Conservation (phyloP, 2,888 invertebrate species). For the Eupithecia subumbrata region DNA sequence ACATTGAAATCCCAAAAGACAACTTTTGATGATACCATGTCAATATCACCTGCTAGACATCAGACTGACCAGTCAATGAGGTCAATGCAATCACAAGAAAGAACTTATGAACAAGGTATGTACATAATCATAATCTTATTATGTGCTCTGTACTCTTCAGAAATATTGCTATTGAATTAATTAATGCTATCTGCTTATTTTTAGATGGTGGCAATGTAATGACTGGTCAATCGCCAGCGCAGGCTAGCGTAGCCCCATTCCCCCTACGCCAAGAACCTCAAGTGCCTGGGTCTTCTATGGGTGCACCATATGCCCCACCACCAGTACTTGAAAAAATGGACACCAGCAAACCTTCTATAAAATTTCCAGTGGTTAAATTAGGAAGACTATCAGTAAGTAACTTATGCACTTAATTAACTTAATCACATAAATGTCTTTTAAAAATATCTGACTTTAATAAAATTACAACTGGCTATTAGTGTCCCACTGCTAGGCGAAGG, state of each 20-base stretch:
- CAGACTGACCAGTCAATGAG: slow-evolving; percentile 60
- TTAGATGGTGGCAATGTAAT: slow-evolving; percentile 70
- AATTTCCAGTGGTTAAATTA: slow-evolving; percentile 79
- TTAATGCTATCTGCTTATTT: slow-evolving; percentile 26
- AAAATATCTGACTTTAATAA: background rate
- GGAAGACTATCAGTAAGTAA: slow-evolving; percentile 76
- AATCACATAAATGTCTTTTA: background rate
- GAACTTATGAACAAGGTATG: slow-evolving; percentile 58
- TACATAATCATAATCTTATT: background rate
- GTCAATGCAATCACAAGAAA: slow-evolving; percentile 71
- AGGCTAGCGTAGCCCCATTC: slow-evolving; percentile 85
- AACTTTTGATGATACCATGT: slow-evolving; percentile 74
- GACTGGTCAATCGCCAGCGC: slow-evolving; percentile 85
- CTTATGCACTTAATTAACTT: no score
- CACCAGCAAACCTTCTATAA: slow-evolving; percentile 62
- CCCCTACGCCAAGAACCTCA: slow-evolving; percentile 80
- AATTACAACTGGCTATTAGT: background rate
- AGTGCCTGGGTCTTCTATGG: slow-evolving; percentile 80
- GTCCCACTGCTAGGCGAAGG: background rate
- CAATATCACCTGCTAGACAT: slow-evolving; percentile 76
- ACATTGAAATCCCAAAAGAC: slow-evolving; percentile 71
- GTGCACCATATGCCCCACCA: slow-evolving; percentile 69
- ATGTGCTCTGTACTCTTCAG: background rate
- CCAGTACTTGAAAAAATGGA: slow-evolving; percentile 69
- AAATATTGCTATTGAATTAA: background rate